These are phyloP conservation scores for Magallana angulata DNA, from an alignment of 1,140 invertebrate genomes.

Conservation along the genomic window DNA sequence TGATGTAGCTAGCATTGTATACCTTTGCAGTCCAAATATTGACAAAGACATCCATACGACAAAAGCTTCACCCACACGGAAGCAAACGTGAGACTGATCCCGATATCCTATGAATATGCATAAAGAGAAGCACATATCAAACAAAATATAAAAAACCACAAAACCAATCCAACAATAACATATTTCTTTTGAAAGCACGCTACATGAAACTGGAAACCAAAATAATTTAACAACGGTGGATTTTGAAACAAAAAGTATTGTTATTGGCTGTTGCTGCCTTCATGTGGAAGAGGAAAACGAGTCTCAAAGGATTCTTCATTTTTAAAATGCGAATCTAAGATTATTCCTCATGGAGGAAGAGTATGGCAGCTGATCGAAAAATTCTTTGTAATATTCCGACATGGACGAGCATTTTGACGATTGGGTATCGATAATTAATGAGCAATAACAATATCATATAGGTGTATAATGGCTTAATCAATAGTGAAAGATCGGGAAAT, in stretches of 20 bases:
- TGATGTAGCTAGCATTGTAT: background rate
- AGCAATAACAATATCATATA: background rate
- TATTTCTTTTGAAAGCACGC: background rate
- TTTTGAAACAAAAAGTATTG: background rate
- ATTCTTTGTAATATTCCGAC: background rate
- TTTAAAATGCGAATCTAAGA: background rate
- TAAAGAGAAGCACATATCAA: too few species aligned
- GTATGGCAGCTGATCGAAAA: background rate
- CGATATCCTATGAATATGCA: too few species aligned
- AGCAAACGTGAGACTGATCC: background rate
- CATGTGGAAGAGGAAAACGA: too few species aligned
- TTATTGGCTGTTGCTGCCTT: background rate
- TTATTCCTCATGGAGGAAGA: background rate
- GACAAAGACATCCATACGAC: background rate
- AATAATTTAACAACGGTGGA: background rate
- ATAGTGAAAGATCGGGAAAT: background rate
- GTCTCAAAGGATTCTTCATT: too few species aligned
- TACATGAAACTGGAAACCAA: background rate
- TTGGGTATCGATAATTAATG: slow-evolving; percentile 22
- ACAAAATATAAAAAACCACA: too few species aligned
- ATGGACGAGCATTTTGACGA: background rate
- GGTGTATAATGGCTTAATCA: background rate
- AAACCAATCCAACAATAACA: too few species aligned
- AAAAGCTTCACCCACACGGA: background rate
- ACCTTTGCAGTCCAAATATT: background rate